Conservation (phyloP, 1,140 invertebrate genomes). For the Choristoneura fumiferana region DNA sequence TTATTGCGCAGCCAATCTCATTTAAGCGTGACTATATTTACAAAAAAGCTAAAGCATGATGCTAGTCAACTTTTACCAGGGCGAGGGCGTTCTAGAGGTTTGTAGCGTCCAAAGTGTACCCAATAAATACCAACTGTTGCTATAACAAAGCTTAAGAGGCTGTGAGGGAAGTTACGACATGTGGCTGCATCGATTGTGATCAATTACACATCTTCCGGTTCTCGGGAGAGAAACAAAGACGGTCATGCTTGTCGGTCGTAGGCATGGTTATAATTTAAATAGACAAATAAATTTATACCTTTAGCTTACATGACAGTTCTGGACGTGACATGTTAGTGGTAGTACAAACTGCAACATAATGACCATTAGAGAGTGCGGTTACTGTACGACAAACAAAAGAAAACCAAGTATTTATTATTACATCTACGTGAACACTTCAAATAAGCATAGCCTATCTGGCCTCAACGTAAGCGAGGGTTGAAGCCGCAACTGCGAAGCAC, state of each 20-base stretch:
- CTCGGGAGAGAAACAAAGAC: conserved; percentile 48
- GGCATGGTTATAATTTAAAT: conserved; percentile 71
- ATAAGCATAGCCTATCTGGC: conserved; percentile 72
- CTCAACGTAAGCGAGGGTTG: conserved; percentile 71
- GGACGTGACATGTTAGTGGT: conserved; percentile 78
- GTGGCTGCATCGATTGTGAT: conserved; percentile 64
- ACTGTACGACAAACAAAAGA: conserved; percentile 77
- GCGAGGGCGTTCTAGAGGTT: conserved; percentile 74
- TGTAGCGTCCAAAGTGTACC: conserved; percentile 75
- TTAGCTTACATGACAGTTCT: conserved; percentile 79
- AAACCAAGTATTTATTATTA: conserved; percentile 72
- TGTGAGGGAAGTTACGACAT: conserved; percentile 62
- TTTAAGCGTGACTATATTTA: conserved; percentile 78
- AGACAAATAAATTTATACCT: conserved; percentile 77
- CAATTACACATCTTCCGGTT: conserved; percentile 44
- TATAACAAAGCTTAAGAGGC: conserved; percentile 72
- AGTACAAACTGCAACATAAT: conserved; percentile 79
- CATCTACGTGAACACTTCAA: conserved; percentile 72
- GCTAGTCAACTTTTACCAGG: conserved; percentile 77
- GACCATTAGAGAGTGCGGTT: conserved; percentile 77
- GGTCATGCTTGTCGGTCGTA: conserved; percentile 61
- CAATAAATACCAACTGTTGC: conserved; percentile 74
- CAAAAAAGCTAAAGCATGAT: conserved; percentile 78
- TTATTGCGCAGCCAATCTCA: conserved; percentile 78
- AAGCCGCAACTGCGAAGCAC: conserved; percentile 71